A percentile compares a stretch with the other conserved stretches of the same genome.
phyloP scores from a whole-genome alignment of 1,140 invertebrate genomes.

The Probaryconus sp. region DNA sequence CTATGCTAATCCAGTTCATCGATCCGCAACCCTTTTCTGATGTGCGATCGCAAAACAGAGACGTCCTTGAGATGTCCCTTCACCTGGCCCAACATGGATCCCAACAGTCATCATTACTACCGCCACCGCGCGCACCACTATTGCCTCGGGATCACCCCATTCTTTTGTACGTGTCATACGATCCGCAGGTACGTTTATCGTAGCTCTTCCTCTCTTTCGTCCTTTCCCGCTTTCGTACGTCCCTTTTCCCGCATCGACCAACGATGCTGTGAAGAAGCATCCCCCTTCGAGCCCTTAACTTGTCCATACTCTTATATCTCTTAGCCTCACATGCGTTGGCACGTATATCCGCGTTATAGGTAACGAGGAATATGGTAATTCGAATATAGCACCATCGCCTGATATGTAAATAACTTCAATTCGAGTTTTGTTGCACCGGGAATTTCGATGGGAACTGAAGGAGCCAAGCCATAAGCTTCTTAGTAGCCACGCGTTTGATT shows the following conservation, averaged over 20 bases:
- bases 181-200: slow-evolving; percentile 64
- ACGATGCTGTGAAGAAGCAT: not conserved
- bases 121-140: slow-evolving; percentile 47
- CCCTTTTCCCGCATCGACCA: slow-evolving; percentile 14
- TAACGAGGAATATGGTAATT: slow-evolving; percentile 76
- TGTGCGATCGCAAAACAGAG: slow-evolving; percentile 68
- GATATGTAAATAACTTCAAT: slow-evolving; percentile 78
- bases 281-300: slow-evolving; percentile 34
- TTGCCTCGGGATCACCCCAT: slow-evolving; percentile 25
- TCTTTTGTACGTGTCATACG: slow-evolving; percentile 67
- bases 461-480: slow-evolving; percentile 71
- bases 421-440: slow-evolving; percentile 74
- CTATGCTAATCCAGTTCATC: slow-evolving; percentile 76
- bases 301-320: slow-evolving; percentile 53
- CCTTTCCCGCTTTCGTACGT: slow-evolving; percentile 14
- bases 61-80: slow-evolving; percentile 72
- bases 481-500: slow-evolving; percentile 73
- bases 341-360: slow-evolving; percentile 67
- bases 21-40: slow-evolving; percentile 74
- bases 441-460: slow-evolving; percentile 75
- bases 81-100: slow-evolving; percentile 73
- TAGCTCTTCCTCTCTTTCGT: slow-evolving; percentile 11
- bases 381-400: slow-evolving; percentile 71
- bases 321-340: slow-evolving; percentile 67
- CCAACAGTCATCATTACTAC: slow-evolving; percentile 40